A percentile compares a stretch with the other conserved stretches of the same genome.
Conservation (phyloP, 2,797 vertebrate species). For the Gouania willdenowi region DNA sequence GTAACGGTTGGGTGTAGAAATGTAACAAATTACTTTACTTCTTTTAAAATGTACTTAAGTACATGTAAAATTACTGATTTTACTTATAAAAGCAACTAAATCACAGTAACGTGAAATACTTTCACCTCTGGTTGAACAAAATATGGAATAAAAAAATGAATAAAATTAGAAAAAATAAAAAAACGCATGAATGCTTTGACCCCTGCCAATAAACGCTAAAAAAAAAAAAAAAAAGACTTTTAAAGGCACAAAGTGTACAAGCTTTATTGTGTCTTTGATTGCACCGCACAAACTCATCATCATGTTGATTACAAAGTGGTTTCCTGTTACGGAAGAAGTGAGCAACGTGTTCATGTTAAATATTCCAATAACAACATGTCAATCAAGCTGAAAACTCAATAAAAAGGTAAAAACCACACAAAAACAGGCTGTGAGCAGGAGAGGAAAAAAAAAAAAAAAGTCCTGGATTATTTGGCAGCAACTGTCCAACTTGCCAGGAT, state of each 20-base stretch:
- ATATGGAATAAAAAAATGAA: neutral
- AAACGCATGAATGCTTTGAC: no score
- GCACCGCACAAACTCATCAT: conserved; percentile 46
- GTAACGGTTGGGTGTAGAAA: no score
- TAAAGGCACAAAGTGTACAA: conserved; percentile 4
- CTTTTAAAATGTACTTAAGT: no score
- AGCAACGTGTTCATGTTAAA: conserved; percentile 27
- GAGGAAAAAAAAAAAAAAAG: conserved; percentile 16
- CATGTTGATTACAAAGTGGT: conserved; percentile 40
- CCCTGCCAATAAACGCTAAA: no score
- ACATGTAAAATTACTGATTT: no score
- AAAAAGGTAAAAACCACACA: conserved; percentile 12
- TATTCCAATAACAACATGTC: conserved; percentile 51
- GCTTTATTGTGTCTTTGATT: conserved; percentile 67
- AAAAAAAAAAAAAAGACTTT: neutral
- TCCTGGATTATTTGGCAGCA: conserved; percentile 56
- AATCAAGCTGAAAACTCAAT: conserved; percentile 1
- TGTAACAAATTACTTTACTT: no score
- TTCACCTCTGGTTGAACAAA: no score
- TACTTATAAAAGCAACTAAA: no score
- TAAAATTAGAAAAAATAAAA: neutral
- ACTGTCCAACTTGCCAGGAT: conserved; percentile 48
- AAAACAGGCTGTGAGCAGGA: conserved; percentile 16
- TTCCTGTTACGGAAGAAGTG: conserved; percentile 28
- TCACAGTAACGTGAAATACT: no score